Base-by-base conservation (phyloP, 2,113 vertebrate species). In the Hucho hucho region DNA sequence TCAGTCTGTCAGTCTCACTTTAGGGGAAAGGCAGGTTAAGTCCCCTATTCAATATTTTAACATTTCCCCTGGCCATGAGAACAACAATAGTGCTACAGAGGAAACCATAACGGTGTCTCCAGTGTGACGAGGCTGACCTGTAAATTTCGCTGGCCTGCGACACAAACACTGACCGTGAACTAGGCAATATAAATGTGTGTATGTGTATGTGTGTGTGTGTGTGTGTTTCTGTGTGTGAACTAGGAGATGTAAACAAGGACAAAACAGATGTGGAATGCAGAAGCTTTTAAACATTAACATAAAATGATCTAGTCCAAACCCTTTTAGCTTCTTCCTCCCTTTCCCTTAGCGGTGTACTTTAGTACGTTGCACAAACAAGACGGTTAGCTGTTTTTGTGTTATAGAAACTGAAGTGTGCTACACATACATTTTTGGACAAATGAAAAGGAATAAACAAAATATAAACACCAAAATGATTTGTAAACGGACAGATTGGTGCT, bases 11-110 rank as follows among this genome's bases (percentile, higher is more conserved):
- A 18, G 49, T 53, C 49, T 53, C 49, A 4, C 13, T 53, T 14
- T 53, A 4, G 92, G 89, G 90, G 89, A 89, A 83, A 90, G 87
- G 86, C 85, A 37, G 64, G 82, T 85, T 83, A 90, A 90, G 83
- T 91, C 94, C 87, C 83, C 85, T 91, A 93, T 95, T 95, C 93
- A 94, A 94, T 95, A 95, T 94, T 95, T 94, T 94, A 93, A 92
- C 88, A 92, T 93, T 93, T 80, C 86, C 84, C 72, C 73, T 26
- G 32, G 78, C 88, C 89, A 91, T 92, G 88, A 87, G 93, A 93
- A 94, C 93, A 92, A 81, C 88, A 92, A 53, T 66, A 85, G 76
- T 87, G 86, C 93, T 93, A 91, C 68, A 91, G 90, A 78, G 92
- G 87, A 92, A 94, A 95, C 87, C 91, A 88, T 90, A 92, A 93